Base-by-base conservation (phyloP, 2,113 vertebrate species). In the Pogonocichla stellata region DNA sequence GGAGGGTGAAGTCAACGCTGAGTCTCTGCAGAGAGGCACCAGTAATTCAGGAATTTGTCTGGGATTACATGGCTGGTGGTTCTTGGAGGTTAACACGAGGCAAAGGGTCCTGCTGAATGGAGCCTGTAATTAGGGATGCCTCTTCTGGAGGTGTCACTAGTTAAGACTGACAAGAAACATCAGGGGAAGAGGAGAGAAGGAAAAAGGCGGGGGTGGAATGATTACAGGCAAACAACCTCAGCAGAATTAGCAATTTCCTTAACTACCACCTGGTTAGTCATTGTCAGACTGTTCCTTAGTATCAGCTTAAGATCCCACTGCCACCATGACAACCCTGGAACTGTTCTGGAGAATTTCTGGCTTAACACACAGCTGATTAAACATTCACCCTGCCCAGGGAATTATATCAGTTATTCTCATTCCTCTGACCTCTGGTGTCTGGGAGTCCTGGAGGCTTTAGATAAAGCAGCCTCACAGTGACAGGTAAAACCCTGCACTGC, bases 271-370 rank as follows among this genome's bases (percentile, higher is more conserved):
- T 83, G 51, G 57, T 90, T 79, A 70, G 64, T 73, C 84, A 66
- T 81, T 89, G 78, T 67, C 66, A 91, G 86, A 58, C 65, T 84
- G 13, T 77, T 95, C 80, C 82, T 91, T 38, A 60, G 36, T 57
- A 45, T 80, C 92, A 84, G 77, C 84, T 61, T 62, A 81, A 91
- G 77, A 89, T 89, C 77, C 89, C 17, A 1, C 57, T 88, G 87
- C 84, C 92, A 92, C 84, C 93, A 89, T 91, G 92, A 92, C 93
- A 91, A 95, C 92, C 87, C 65, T 43, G 80, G 56, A 89, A 79
- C 69, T 47, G 28, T 89, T 83, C 84, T 77, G 78, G 90, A 54
- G 92, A 50, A 70, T 81, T 92, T 94, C 84, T 91, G 80, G 38
- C 73, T 93, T 72, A 54, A 58, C 77, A 81, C 66, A 45, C 77